Conservation (phyloP, 2,797 vertebrate genomes). For the Xiphophorus birchmanni region DNA sequence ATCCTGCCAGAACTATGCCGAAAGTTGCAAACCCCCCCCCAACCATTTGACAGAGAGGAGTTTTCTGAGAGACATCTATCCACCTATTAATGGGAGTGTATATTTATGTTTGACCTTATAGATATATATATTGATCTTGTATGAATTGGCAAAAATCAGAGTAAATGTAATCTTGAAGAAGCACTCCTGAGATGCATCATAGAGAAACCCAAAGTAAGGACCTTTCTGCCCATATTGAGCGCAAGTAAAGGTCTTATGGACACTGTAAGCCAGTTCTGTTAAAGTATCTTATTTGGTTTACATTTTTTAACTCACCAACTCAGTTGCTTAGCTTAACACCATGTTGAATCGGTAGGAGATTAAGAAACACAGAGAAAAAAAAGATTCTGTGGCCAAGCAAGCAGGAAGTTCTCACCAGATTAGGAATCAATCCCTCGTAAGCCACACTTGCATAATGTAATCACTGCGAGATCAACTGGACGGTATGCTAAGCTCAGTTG, state of each 20-base stretch:
- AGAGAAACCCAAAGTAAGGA: not conserved
- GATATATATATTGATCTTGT: too few species aligned
- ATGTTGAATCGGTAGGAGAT: slow-evolving; percentile 35
- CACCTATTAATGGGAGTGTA: not conserved
- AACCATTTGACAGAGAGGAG: not conserved
- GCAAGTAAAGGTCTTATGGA: not conserved
- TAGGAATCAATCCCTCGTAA: slow-evolving; percentile 68
- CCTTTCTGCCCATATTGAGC: not conserved
- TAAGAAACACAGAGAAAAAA: slow-evolving; percentile 19
- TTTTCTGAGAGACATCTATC: not conserved
- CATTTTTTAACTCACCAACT: not conserved
- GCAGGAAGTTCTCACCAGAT: slow-evolving; percentile 66
- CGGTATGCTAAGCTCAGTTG: slow-evolving; percentile 30
- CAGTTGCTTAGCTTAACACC: slow-evolving; percentile 6
- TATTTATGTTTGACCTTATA: not conserved
- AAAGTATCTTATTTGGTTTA: not conserved
- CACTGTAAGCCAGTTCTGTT: not conserved
- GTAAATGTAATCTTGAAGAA: not conserved
- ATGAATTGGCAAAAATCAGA: too few species aligned
- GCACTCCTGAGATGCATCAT: not conserved
- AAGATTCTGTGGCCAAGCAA: slow-evolving; percentile 35
- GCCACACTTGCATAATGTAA: slow-evolving; percentile 68
- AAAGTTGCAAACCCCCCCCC: not conserved
- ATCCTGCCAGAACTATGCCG: not conserved
- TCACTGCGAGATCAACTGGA: slow-evolving; percentile 61